Base-by-base conservation (phyloP, 2,888 invertebrate species). In the Nysson spinosus region DNA sequence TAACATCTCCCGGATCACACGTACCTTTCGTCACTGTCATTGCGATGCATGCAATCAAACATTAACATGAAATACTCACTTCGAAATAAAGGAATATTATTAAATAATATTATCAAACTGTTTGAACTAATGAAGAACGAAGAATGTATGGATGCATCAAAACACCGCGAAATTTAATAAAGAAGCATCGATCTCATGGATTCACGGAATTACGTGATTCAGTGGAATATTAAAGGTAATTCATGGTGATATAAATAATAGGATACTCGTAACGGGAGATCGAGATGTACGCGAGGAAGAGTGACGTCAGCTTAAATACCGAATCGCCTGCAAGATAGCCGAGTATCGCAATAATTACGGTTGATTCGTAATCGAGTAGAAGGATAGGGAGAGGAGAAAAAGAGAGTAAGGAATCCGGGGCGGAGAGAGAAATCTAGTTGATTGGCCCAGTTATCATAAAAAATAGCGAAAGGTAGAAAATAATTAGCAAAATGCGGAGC, bases 331-430 rank as follows among this genome's bases (percentile, higher is more conserved):
- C 51, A 42, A 47, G 37, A 52, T 32, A 35, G 34, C 43, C 32
- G 46, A 51, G 51, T 66, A 64, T 73, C 69, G 69, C 69, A 69
- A 69, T 61, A 73, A 73, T 73, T 73, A 67, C 63, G 14, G 50
- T 44, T 43, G 65, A 62, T 65, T 56, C 56, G 65, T 66, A 72
- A 72, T 72, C 65, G 42, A 28, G 35, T 39, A 26, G 22, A 34
- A 35, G 32, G 16, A 51, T 26, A 35, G 22, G 42, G 34, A 28
- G 22, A 26, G 35, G 28, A 32, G 40, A 12, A 46, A 42, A 44
- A 35, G 32, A 34, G 56, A 46, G 51, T 40, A 50, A 46, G 30
- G 49, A 50, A 39, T 24, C 19, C 6, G 11, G n/a, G 12, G 16
- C 9, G 32, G 22, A 12, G 40, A 70, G 70, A 34, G 60, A 61